Base-by-base conservation (phyloP, 2,113 vertebrate species). In the Eptesicus fuscus region DNA sequence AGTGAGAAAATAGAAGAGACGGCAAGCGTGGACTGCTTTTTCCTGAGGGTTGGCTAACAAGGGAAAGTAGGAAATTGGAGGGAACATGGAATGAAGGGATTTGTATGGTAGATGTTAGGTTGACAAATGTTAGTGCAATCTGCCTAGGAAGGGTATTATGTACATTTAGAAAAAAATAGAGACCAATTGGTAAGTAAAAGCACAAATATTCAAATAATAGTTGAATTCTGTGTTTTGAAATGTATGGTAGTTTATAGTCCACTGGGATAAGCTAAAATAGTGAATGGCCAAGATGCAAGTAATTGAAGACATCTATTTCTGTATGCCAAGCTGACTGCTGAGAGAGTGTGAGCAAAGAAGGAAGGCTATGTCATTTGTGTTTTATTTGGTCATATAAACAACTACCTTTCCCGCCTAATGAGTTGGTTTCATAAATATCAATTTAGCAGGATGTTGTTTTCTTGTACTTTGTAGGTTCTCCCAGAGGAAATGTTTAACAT, bases 161-260 rank as follows among this genome's bases (percentile, higher is more conserved):
- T 42, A 76, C 25, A 59, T 84, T 87, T 95, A 79, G 28, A 78
- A 74, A 95, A 95, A 77, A 83, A 32, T 30, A 74, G 47, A 93
- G 82, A 88, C 1, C 8, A 6, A 37, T 40, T 88, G 12, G 8
- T 40, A 89, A 65, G 28, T 63, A 59, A 96, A 85, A 95, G 7
- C n/a, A 77, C 47, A 90, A 73, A 69, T 71, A 79, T 44, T 93
- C 30, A 87, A 79, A 83, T 63, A 53, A 65, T 71, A 91, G 20
- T 61, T 85, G 42, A 53, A 73, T 76, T 4, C 1, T 13, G 18
- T 63, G 25, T 92, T 95, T 84, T 92, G 47, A 86, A 73, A 78
- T 83, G 14, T 73, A 12, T 49, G 17, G 10, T 65, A 79, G 8
- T 18, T 89, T 74, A 56, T 7, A 74, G 5, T 53, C 23, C n/a